Evolutionary conservation across 2,888 invertebrate genomes (phyloP), one percentile per base, ranked within the genome.

Genomic region (Asteroscopus sphinx): DNA sequence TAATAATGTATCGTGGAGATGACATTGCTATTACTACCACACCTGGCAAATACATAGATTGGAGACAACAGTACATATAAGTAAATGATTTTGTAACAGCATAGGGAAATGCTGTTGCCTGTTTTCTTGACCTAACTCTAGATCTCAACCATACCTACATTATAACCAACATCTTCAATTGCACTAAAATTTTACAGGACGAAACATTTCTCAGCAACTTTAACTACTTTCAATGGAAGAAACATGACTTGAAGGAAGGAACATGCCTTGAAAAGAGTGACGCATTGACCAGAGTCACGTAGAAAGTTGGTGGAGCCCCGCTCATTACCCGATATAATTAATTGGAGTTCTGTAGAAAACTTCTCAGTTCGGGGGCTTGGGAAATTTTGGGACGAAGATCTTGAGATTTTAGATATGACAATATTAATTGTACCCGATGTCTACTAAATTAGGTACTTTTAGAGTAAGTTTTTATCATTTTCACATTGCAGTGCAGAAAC

Each of bases 241-340:
- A 72, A 58, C 49, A 56, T 28, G 15, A 48, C 51, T 63, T 61
- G 45, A 51, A 64, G 57, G 73, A 65, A 58, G 64, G 62, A 60
- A 45, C 36, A 51, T 33, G 48, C 35, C 55, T 53, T 75, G 63
- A 58, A 75, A 71, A 75, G 73, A 68, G 73, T 69, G 62, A 62
- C 64, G 62, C 67, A 80, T 79, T 77, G 82, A 79, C 78, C 79
- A 74, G 77, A 87, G 86, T 89, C 90, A 91, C 89, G 91, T 88
- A 88, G 56, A 68, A 76, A 80, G 68, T 83, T 73, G 73, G 78
- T 79, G 82, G 83, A 86, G 68, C 64, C 81, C 73, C 60, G 80
- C 91, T 92, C 91, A 92, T 92, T 92, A 92, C 88, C 83, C 87
- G 85, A 82, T 87, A 88, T 92, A 92, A 93, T 92, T 92, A 92